phyloP scores from a whole-genome alignment of 2,797 vertebrate species.

The Peromyscus attwateri region DNA sequence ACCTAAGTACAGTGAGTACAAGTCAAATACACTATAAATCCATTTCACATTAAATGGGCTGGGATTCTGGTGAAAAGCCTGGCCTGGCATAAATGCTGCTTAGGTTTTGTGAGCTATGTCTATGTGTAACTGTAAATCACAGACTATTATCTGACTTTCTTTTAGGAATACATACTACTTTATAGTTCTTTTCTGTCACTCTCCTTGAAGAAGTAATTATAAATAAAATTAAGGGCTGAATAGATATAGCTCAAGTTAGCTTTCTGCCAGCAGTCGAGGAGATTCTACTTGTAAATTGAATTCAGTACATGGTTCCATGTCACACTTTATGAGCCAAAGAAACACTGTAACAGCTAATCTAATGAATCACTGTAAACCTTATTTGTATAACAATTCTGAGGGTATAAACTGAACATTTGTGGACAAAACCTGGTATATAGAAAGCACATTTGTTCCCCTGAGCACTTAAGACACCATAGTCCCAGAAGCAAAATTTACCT shows the following conservation, averaged over 20 bases:
- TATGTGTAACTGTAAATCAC: not conserved
- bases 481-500: slow-evolving; percentile 28
- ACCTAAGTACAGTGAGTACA: not conserved
- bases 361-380: not conserved
- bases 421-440: not conserved
- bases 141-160: not conserved
- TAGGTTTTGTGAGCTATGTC: not conserved
- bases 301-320: not conserved
- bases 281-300: not conserved
- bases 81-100: not conserved
- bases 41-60: not conserved
- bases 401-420: not conserved
- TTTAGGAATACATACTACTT: not conserved
- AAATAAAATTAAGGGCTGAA: not conserved
- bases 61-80: not conserved
- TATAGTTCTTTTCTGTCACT: not conserved
- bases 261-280: not conserved
- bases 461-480: not conserved
- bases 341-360: not conserved
- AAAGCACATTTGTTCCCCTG: not conserved
- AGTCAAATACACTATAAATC: not conserved
- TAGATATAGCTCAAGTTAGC: not conserved
- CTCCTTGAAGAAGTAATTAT: not conserved
- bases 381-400: not conserved
- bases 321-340: not conserved